phyloP scores from a whole-genome alignment of 2,797 vertebrate species.

The Trachops cirrhosus region DNA sequence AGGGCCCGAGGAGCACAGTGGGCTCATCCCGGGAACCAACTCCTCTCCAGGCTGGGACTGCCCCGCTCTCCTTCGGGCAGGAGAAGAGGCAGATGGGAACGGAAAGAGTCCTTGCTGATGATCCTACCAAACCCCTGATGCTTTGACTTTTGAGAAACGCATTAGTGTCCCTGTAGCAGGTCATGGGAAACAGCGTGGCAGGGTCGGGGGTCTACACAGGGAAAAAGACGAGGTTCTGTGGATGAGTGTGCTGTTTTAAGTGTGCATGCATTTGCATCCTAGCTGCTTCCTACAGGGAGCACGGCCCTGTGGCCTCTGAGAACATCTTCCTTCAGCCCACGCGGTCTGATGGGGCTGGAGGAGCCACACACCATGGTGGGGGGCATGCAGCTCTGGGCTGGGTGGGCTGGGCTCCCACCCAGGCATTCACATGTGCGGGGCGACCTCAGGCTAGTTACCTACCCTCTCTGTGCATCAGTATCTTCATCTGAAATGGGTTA shows the following conservation, averaged over 20 bases:
- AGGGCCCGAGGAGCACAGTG: rapidly evolving
- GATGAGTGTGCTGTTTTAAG: not conserved
- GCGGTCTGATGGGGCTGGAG: rapidly evolving
- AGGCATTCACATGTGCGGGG: not conserved
- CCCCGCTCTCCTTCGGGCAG: not conserved
- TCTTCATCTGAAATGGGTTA: not conserved
- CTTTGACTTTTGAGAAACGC: not conserved
- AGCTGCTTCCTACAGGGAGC: not conserved
- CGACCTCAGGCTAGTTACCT: not conserved
- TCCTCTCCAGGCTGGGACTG: rapidly evolving
- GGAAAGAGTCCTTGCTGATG: not conserved
- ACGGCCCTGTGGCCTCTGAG: not conserved
- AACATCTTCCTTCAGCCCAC: not conserved
- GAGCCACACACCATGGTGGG: rapidly evolving
- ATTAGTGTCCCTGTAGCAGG: not conserved
- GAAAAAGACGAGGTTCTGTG: not conserved
- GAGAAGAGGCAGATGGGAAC: not conserved
- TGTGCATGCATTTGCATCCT: not conserved
- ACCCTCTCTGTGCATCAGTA: not conserved
- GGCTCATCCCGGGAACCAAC: not conserved
- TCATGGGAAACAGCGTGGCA: rapidly evolving
- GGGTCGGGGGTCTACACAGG: not conserved
- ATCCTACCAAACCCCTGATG: not conserved
- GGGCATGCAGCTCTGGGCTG: no score
- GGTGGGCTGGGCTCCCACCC: no score